Percentiles rank a stretch among this genome's conserved stretches.
These are phyloP conservation scores for Buceros bicornis DNA, from an alignment of 2,797 vertebrate genomes.

Conservation along the genomic window DNA sequence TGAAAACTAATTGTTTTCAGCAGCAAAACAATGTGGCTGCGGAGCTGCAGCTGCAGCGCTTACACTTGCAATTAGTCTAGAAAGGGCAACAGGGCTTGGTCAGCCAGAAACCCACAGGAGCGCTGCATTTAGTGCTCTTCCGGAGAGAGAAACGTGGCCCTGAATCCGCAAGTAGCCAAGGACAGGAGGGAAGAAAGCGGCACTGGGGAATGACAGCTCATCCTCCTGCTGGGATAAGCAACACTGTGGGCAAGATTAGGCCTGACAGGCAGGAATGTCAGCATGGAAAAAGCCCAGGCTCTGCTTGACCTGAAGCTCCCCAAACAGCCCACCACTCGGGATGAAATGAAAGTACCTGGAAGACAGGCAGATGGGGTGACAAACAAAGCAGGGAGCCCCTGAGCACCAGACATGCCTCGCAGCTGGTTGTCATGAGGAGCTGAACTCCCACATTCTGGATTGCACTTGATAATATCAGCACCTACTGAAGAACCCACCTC, in stretches of 20 bases:
- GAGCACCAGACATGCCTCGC: slow-evolving; percentile 24
- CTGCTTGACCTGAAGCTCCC: not conserved
- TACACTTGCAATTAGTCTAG: not conserved
- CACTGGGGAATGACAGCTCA: not conserved
- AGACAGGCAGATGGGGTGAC: not conserved
- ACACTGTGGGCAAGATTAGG: not conserved
- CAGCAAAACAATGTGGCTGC: not conserved
- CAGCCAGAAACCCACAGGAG: not conserved
- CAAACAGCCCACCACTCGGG: not conserved
- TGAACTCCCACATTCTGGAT: slow-evolving; percentile 41
- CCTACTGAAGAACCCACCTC: slow-evolving; percentile 50
- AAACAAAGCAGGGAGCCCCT: slow-evolving; percentile 16
- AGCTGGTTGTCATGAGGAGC: slow-evolving; percentile 38
- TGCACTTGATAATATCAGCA: slow-evolving; percentile 64
- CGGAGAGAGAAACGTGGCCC: not conserved
- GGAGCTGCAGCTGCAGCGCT: not conserved
- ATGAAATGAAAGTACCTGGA: not conserved
- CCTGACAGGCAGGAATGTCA: not conserved
- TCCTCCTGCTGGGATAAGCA: not conserved
- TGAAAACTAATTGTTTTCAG: not conserved
- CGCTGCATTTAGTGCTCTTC: not conserved
- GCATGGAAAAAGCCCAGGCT: not conserved
- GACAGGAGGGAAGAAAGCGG: not conserved
- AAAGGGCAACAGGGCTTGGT: not conserved
- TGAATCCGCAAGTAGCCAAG: not conserved